phyloP scores from a whole-genome alignment of 2,113 vertebrate species.

The Thomomys bottae region DNA sequence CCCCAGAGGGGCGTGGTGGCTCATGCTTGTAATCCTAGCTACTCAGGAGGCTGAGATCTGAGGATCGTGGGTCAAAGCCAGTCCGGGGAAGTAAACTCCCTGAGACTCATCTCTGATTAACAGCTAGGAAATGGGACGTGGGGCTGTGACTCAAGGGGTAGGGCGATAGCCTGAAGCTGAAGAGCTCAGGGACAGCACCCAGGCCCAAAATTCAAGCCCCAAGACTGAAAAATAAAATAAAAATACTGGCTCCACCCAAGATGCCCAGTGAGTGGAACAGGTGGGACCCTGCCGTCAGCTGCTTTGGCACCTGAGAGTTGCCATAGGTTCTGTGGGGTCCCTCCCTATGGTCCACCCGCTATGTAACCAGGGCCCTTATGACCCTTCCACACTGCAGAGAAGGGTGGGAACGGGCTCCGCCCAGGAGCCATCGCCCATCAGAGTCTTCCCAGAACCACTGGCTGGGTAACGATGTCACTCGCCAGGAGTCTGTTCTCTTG shows the following conservation, averaged over 20 bases:
- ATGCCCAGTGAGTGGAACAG: not conserved
- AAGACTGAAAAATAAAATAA: too few relatives aligned
- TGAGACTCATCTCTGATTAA: too few relatives aligned
- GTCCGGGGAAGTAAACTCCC: too few relatives aligned
- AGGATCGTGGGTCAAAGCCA: too few relatives aligned
- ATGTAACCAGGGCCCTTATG: accelerated
- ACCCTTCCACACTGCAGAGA: not conserved
- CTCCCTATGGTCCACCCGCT: not conserved
- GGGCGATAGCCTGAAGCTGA: too few relatives aligned
- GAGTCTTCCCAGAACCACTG: not conserved
- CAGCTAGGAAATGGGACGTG: too few relatives aligned
- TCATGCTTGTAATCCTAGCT: too few relatives aligned
- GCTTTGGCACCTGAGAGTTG: not conserved
- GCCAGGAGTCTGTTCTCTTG: not conserved
- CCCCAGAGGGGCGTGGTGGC: too few relatives aligned
- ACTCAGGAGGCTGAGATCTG: too few relatives aligned
- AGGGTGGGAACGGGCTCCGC: accelerated
- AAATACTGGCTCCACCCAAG: not conserved
- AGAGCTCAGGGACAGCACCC: too few relatives aligned
- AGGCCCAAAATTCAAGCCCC: too few relatives aligned
- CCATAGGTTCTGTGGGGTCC: not conserved
- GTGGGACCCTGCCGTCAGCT: not conserved
- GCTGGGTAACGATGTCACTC: not conserved
- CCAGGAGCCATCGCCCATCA: not conserved
- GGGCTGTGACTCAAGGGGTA: too few relatives aligned